These are phyloP conservation scores for Cephalopholis sonnerati DNA, from an alignment of 2,113 vertebrate species.

Conservation along the genomic window DNA sequence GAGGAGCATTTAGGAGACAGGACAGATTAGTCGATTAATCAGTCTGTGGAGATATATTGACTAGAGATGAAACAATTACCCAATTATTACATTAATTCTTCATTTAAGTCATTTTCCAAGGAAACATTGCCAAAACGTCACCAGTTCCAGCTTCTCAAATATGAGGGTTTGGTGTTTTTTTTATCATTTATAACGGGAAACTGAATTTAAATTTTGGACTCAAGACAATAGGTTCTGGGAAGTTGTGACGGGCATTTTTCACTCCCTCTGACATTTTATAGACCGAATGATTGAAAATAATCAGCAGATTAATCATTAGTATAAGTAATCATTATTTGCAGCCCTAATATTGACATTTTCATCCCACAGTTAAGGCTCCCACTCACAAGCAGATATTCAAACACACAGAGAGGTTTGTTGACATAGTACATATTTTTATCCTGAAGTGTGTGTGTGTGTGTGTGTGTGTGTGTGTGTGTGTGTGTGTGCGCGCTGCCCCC, in stretches of 20 bases:
- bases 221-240: background rate
- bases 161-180: background rate
- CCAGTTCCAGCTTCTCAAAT: background rate
- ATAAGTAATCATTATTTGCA: background rate
- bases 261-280: background rate
- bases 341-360: slow-evolving; percentile 2
- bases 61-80: background rate
- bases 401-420: slow-evolving; percentile 57
- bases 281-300: background rate
- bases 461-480: slow-evolving; percentile 41
- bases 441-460: slow-evolving; percentile 41
- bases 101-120: background rate
- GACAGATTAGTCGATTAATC: background rate
- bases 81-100: too few species aligned
- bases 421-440: slow-evolving; percentile 75
- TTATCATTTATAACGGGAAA: background rate
- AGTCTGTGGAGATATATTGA: background rate
- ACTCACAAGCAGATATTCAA: background rate
- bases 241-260: background rate
- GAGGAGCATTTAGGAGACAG: background rate
- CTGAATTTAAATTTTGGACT: background rate
- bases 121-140: background rate
- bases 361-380: slow-evolving; percentile 3
- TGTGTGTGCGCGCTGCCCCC: slow-evolving; percentile 14
- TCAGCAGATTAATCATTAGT: background rate